A percentile compares a stretch with the other conserved stretches of the same genome.
Evolutionary conservation across 2,113 vertebrate species (phyloP).

Genomic region (Apaloderma vittatum): DNA sequence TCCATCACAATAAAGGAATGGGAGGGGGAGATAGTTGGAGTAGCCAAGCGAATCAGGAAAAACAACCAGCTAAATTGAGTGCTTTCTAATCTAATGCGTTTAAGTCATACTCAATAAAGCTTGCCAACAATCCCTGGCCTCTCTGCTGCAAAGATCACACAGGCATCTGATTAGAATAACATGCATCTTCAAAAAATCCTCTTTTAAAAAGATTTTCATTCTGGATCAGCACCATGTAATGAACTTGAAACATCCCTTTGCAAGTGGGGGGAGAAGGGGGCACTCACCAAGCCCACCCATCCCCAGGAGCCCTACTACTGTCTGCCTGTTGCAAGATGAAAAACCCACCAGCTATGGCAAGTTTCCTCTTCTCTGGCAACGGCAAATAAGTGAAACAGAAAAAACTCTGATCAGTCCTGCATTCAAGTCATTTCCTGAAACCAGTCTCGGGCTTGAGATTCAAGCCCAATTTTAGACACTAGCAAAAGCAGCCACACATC

Average conservation of each 20-base stretch:
- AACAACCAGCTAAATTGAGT: conserved; percentile 64
- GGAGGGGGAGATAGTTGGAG: conserved; percentile 14
- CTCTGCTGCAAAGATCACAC: conserved; percentile 40
- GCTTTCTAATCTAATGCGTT: conserved; percentile 72
- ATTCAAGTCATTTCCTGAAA: neutral
- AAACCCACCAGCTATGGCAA: neutral
- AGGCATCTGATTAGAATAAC: conserved; percentile 30
- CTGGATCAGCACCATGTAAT: neutral
- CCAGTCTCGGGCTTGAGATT: neutral
- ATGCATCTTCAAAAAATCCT: conserved; percentile 42
- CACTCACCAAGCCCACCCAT: neutral
- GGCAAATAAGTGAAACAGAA: neutral
- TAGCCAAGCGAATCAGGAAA: conserved; percentile 60
- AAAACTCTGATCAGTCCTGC: neutral
- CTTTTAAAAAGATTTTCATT: neutral
- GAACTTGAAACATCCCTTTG: neutral
- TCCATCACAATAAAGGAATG: neutral
- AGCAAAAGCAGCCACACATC: neutral
- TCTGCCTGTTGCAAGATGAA: neutral
- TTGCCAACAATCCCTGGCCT: conserved; percentile 29
- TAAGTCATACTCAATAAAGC: conserved; percentile 66
- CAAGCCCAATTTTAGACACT: neutral
- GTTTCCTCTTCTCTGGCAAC: neutral
- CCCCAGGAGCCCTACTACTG: neutral
- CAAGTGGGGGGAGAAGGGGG: neutral